Conservation (phyloP, 1,140 invertebrate genomes). For the Bombus cullumanus region DNA sequence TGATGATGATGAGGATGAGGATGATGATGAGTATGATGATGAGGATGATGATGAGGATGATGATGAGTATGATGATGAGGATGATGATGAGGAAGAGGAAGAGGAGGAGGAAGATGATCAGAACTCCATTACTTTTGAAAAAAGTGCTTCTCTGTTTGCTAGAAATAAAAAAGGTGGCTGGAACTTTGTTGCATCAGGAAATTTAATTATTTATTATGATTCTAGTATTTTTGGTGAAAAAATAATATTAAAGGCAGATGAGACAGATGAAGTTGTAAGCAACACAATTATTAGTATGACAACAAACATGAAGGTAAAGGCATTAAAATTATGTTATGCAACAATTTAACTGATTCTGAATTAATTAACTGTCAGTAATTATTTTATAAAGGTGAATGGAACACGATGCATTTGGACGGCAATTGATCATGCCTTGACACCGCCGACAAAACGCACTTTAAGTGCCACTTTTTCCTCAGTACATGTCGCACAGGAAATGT, state of each 20-base stretch:
- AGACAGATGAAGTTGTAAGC: constrained; percentile 78
- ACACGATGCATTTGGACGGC: constrained; percentile 82
- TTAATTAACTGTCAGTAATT: background rate
- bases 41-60: constrained; percentile 65
- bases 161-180: constrained; percentile 61
- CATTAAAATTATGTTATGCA: background rate
- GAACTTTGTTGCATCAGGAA: constrained; percentile 77
- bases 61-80: constrained; percentile 70
- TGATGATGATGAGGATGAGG: constrained; percentile 72
- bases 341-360: background rate
- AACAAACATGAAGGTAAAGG: constrained; percentile 77
- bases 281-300: constrained; percentile 83
- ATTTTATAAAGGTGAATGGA: constrained; percentile 70
- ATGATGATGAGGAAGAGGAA: constrained; percentile 71
- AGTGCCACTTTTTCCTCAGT: constrained; percentile 80
- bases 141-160: constrained; percentile 69
- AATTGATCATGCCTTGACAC: constrained; percentile 80
- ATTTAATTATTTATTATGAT: constrained; percentile 82
- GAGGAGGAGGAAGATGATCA: constrained; percentile 80
- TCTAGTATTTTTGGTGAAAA: constrained; percentile 81
- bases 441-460: constrained; percentile 77
- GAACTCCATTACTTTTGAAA: constrained; percentile 78
- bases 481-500: constrained; percentile 80
- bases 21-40: constrained; percentile 17
- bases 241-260: constrained; percentile 79